Evolutionary conservation across 2,888 invertebrate genomes (phyloP), one percentile per base, ranked within the genome.

Genomic region (Tetragnatha montana): DNA sequence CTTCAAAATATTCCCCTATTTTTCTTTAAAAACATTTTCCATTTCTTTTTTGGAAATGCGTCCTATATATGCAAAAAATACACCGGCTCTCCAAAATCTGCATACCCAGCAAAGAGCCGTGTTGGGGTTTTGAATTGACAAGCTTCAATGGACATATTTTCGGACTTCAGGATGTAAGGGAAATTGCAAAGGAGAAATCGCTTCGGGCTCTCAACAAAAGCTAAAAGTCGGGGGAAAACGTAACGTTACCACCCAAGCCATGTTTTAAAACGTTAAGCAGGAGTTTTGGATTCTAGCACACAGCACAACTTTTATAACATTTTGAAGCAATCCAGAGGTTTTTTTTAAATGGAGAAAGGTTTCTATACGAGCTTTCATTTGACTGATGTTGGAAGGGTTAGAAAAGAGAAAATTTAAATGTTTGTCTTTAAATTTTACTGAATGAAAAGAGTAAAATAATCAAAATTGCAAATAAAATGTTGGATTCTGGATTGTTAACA

Each of bases 11-110:
- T 60, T 60, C 60, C 17, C 35, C 0, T 4, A 60, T 60, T 60
- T 60, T 60, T 60, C 60, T 60, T 60, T 60, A 60, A 60, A 60
- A 60, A 60, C 60, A 60, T 60, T 60, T 60, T 60, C 60, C 60
- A 60, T 12, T 60, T 17, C 60, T 60, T 60, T 60, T 17, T 60
- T 10, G 60, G 17, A 60, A 60, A 60, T 60, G 17, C 8, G 60
- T 60, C 60, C 60, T 60, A 60, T 60, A 60, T 60, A 60, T 60
- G 60, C 60, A 60, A 60, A 60, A 60, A 60, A 60, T 60, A 60
- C 60, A 60, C 60, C 12, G 60, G 17, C 60, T 60, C 10, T 10
- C 60, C 14, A 60, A 60, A 60, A 60, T 60, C 60, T 60, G 14
- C 60, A 60, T 60, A 60, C 17, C 60, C 12, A 60, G 60, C 60